These are phyloP conservation scores for Neosalanx taihuensis DNA, from an alignment of 2,797 vertebrate genomes.

Conservation along the genomic window DNA sequence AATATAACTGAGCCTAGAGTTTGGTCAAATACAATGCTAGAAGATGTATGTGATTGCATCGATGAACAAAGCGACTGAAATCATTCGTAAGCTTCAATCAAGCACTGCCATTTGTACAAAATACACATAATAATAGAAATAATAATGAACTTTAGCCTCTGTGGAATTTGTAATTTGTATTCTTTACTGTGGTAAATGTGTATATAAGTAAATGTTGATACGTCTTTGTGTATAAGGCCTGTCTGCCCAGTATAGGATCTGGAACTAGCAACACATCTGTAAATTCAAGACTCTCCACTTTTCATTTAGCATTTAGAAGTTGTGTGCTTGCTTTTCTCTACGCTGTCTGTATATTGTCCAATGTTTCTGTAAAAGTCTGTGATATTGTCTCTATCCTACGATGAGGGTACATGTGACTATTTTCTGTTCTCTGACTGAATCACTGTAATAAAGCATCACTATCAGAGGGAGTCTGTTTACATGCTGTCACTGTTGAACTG, in stretches of 20 bases:
- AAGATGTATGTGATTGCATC: neutral
- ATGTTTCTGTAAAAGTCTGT: constrained; percentile 9
- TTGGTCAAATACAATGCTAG: constrained; percentile 14
- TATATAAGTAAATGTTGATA: neutral
- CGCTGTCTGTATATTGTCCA: neutral
- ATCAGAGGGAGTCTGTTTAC: constrained; percentile 26
- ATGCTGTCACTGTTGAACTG: constrained; percentile 7
- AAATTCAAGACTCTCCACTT: neutral
- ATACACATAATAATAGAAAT: neutral
- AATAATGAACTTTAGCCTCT: constrained; percentile 26
- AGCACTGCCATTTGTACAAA: constrained; percentile 59
- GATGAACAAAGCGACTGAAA: constrained; percentile 34
- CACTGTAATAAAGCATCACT: constrained; percentile 71
- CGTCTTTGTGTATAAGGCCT: constrained; percentile 3
- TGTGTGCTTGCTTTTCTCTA: neutral
- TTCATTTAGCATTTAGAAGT: too few relatives aligned
- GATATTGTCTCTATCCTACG: constrained; percentile 29
- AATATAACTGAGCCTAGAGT: constrained; percentile 40
- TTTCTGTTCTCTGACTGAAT: constrained; percentile 59
- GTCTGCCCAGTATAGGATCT: constrained; percentile 13
- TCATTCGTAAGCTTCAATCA: constrained; percentile 25
- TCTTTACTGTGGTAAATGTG: constrained; percentile 9
- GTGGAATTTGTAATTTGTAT: constrained; percentile 14
- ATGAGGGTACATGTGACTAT: constrained; percentile 69
- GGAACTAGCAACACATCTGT: constrained; percentile 12